Base-by-base conservation (phyloP, 1,140 invertebrate species). In the Patella vulgata region DNA sequence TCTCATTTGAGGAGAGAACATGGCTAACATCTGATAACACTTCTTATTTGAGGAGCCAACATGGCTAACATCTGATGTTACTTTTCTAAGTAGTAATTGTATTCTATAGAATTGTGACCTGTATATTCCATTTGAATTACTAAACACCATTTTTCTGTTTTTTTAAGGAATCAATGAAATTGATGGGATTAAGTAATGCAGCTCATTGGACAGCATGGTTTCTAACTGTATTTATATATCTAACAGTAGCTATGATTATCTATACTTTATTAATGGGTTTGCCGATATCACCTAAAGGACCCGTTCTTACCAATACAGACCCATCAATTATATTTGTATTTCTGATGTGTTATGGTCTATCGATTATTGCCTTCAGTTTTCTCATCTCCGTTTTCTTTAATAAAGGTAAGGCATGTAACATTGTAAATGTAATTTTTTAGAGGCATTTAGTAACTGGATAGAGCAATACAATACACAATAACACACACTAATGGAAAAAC, bases 191-290 rank as follows among this genome's bases (percentile, higher is more conserved):
- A n/a, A 87, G 88, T 11, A 90, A 89, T 59, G 92, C 89, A 88
- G 73, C 94, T 14, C 92, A 95, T 74, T 94, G 93, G 92, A 77
- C 88, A 5, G 91, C 92, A 1, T 93, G 92, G 91, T 94, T 93
- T 75, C 80, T 91, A 19, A 92, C 92, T 70, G 88, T 88, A 50
- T 90, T 93, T 69, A 81, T 90, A 1, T 90, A 91, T 74, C 82
- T 93, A 1, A 59, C 89, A 0, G 84, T 92, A 50, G 88, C 86
- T 0, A 76, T 86, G 14, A 65, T 86, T 0, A 73, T 89, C 25
- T 84, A 88, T 47, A 85, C 86, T 4, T 51, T 88, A 27, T 53
- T 80, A 66, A 79, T 84, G 21, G 69, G 85, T 80, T 79, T 78
- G 2, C 23, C 58, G 17, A 42, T 70, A 3, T 48, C 46, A 1